Evolutionary conservation across 2,888 invertebrate species (phyloP), one percentile per base, ranked within the genome.

Genomic region (Venusia cambrica): DNA sequence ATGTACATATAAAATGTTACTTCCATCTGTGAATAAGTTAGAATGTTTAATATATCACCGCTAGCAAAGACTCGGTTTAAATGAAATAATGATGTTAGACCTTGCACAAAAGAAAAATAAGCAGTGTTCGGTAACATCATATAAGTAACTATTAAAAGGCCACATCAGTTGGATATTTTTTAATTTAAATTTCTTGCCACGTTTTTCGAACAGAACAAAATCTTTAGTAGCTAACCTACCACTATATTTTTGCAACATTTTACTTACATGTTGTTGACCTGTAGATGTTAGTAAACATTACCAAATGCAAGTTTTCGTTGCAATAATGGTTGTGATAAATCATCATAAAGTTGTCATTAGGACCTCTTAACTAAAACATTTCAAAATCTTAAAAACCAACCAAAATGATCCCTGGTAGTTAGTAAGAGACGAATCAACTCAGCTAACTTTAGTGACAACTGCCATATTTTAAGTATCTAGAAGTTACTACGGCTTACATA

Each of bases 371-470:
- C 34, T 28, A 58, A 51, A 51, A 60, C 5, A 22, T 21, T 33
- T n/a, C n/a, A 16, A 67, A 52, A 38, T 3, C 63, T 64, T 63
- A 71, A 68, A 71, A 65, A 73, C 61, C 54, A 62, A 66, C 71
- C 72, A 72, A 73, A 73, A 72, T 62, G 54, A 65, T 70, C 64
- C 68, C 59, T n/a, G 60, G 48, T 58, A 62, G 57, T 46, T 60
- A 45, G 47, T 55, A 48, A 34, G 55, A 59, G 69, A 62, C 56
- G 51, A 64, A 30, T 70, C 80, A 83, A 83, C 79, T 74, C 80
- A 79, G 85, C 85, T 87, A 87, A 81, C 83, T 70, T 35, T 79
- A 75, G 76, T 75, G 78, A 83, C 76, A 80, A 87, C 87, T 85
- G 87, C 87, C 87, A 87, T 87, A 87, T 74, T 76, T 74, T 87